phyloP scores from a whole-genome alignment of 2,113 vertebrate genomes.

The Rutilus rutilus region DNA sequence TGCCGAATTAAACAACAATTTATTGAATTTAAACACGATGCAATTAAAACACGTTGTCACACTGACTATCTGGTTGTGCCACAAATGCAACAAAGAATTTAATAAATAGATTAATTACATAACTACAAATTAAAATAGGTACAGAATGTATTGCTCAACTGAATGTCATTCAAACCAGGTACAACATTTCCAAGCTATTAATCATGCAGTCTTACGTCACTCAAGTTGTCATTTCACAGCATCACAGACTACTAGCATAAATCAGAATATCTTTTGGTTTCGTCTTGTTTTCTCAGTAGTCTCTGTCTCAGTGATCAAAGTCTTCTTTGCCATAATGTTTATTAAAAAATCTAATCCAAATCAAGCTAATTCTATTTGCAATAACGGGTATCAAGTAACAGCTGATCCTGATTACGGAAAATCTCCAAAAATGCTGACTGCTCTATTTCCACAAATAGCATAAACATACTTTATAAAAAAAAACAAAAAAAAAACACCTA shows the following conservation, averaged over 20 bases:
- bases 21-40: not conserved
- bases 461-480: not conserved
- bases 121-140: not conserved
- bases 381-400: constrained; percentile 11
- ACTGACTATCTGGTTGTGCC: not conserved
- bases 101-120: not conserved
- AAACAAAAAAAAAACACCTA: not conserved
- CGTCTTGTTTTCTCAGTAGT: not conserved
- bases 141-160: not conserved
- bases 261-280: not conserved
- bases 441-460: not conserved
- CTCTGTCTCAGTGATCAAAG: not conserved
- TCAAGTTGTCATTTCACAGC: not conserved
- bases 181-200: not conserved
- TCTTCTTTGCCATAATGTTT: not conserved
- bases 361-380: constrained; percentile 14
- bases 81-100: not conserved
- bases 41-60: not conserved
- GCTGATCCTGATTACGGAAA: not conserved
- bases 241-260: not conserved
- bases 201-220: too few relatives aligned
- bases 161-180: not conserved
- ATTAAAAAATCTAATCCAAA: constrained; percentile 10
- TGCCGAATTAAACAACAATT: not conserved
- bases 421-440: not conserved